These are phyloP conservation scores for Tipula confusa DNA, from an alignment of 2,888 invertebrate genomes.

Conservation along the genomic window DNA sequence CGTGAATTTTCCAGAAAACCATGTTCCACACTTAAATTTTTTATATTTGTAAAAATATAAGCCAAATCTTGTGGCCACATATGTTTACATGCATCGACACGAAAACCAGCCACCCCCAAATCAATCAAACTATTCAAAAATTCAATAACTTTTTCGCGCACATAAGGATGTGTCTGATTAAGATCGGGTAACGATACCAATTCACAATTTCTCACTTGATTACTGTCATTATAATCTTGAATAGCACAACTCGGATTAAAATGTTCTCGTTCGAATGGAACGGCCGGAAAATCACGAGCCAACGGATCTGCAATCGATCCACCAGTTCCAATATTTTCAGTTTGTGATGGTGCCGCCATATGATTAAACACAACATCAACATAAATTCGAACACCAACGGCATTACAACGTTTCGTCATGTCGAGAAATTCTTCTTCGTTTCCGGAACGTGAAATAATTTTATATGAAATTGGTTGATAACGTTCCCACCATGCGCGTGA, in stretches of 20 bases:
- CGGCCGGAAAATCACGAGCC: conserved; percentile 52
- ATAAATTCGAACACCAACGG: conserved; percentile 69
- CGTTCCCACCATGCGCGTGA: conserved; percentile 77
- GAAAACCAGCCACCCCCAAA: conserved; percentile 56
- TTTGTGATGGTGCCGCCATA: conserved; percentile 60
- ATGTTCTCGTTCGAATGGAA: conserved; percentile 55
- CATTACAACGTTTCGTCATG: conserved; percentile 75
- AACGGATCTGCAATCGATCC: conserved; percentile 51
- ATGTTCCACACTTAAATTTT: conserved; percentile 50
- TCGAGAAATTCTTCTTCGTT: conserved; percentile 61
- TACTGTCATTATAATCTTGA: conserved; percentile 52
- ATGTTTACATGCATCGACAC: conserved; percentile 54
- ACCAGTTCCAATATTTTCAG: conserved; percentile 39
- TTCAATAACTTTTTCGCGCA: conserved; percentile 50
- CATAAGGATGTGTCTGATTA: conserved; percentile 51
- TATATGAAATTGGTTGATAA: conserved; percentile 77
- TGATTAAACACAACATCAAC: conserved; percentile 73
- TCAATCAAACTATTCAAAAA: conserved; percentile 53
- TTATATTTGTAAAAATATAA: conserved; percentile 51
- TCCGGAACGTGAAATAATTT: conserved; percentile 68
- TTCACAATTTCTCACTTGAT: conserved; percentile 49
- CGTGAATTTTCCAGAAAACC: conserved; percentile 51
- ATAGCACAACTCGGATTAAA: conserved; percentile 54
- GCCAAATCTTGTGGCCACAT: conserved; percentile 56
- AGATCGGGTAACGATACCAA: conserved; percentile 52